Conservation (phyloP, 2,888 invertebrate genomes). For the Erebia epiphron region DNA sequence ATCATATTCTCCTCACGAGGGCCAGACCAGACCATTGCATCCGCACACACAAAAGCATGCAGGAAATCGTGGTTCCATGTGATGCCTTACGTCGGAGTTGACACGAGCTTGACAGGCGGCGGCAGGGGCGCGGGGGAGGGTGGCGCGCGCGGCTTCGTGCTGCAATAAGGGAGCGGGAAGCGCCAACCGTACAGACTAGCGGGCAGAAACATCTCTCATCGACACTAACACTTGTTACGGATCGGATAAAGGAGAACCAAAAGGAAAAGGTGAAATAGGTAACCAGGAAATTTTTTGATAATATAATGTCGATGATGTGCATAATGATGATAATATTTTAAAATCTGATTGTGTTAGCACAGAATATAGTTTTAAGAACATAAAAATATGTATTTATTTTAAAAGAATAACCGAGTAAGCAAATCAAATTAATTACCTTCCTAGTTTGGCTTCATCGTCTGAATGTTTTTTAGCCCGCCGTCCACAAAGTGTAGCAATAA, state of each 20-base stretch:
- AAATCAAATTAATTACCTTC: slow-evolving; percentile 85
- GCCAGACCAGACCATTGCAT: slow-evolving; percentile 60
- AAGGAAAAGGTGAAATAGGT: slow-evolving; percentile 33
- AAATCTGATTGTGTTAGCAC: slow-evolving; percentile 33
- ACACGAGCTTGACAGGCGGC: slow-evolving; percentile 89
- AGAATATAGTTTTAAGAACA: slow-evolving; percentile 28
- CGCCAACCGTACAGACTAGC: slow-evolving; percentile 97
- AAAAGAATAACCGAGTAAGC: slow-evolving; percentile 28
- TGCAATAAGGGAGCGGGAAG: slow-evolving; percentile 98
- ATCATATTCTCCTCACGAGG: slow-evolving; percentile 49
- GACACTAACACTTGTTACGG: slow-evolving; percentile 71
- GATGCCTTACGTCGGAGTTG: slow-evolving; percentile 86
- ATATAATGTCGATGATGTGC: slow-evolving; percentile 64
- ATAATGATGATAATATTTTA: slow-evolving; percentile 33
- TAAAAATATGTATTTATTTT: slow-evolving; percentile 26
- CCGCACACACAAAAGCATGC: slow-evolving; percentile 79
- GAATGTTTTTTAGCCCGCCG: slow-evolving; percentile 86
- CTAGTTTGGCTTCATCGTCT: slow-evolving; percentile 92
- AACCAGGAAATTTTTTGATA: slow-evolving; percentile 25
- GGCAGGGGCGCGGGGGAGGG: slow-evolving; percentile 91
- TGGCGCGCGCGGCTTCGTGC: slow-evolving; percentile 92
- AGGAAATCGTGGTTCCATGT: slow-evolving; percentile 59
- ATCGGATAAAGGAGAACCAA: slow-evolving; percentile 27
- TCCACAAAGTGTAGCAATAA: slow-evolving; percentile 87
- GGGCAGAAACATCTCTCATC: slow-evolving; percentile 83